Evolutionary conservation across 2,797 vertebrate species (phyloP).

Genomic region (Syngnathus rostellatus): DNA sequence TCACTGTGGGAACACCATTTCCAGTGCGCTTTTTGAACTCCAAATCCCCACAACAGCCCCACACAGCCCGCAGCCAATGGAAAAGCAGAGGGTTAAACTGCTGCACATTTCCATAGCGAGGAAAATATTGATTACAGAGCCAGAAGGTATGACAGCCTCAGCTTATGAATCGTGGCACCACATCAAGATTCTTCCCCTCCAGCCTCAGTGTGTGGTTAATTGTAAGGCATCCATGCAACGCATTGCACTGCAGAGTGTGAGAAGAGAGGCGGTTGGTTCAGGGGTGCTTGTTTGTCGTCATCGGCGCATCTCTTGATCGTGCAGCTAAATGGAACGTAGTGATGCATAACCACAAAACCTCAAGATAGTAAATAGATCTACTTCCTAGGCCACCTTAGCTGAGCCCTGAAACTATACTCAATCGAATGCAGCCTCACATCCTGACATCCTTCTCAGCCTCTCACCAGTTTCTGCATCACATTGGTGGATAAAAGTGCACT

Average conservation of each 20-base stretch:
- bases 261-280: constrained; percentile 30
- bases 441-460: not conserved
- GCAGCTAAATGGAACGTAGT: constrained; percentile 49
- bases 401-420: constrained; percentile 37
- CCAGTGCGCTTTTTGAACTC: constrained; percentile 59
- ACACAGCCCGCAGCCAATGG: constrained; percentile 29
- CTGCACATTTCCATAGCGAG: constrained; percentile 19
- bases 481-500: not conserved
- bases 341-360: constrained; percentile 53
- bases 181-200: constrained; percentile 12
- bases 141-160: constrained; percentile 22
- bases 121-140: constrained; percentile 31
- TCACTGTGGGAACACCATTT: constrained; percentile 54
- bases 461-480: constrained; percentile 12
- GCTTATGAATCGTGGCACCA: constrained; percentile 31
- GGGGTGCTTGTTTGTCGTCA: constrained; percentile 33
- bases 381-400: constrained; percentile 39
- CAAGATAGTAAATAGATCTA: constrained; percentile 56
- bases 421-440: not conserved
- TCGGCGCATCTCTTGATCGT: constrained; percentile 46
- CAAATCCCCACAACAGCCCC: constrained; percentile 24
- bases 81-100: not conserved
- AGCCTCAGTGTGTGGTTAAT: constrained; percentile 35
- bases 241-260: constrained; percentile 22
- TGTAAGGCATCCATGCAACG: constrained; percentile 37